Conservation (phyloP, 2,797 vertebrate species). For the Paguma larvata region DNA sequence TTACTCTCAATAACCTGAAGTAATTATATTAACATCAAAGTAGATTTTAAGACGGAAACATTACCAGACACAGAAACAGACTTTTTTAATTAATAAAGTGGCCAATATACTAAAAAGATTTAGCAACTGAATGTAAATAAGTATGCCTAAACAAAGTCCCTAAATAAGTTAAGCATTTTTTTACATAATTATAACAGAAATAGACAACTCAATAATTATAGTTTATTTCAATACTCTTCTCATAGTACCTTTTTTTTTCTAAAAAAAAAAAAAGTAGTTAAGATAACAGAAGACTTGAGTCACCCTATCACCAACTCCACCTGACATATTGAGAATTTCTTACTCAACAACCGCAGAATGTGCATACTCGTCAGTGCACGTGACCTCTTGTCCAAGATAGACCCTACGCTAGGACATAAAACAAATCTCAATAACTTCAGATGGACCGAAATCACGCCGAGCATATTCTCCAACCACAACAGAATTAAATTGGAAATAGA, state of each 20-base stretch:
- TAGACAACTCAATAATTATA: not conserved
- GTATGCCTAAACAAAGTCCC: not conserved
- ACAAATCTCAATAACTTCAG: not conserved
- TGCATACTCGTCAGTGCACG: not conserved
- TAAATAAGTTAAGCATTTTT: not conserved
- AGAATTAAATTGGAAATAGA: constrained; percentile 44
- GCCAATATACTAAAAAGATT: not conserved
- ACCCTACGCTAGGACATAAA: not conserved
- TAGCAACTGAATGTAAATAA: not conserved
- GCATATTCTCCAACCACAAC: not conserved
- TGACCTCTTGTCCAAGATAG: not conserved
- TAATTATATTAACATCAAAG: not conserved
- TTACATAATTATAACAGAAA: not conserved
- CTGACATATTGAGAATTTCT: not conserved
- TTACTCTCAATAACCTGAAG: not conserved
- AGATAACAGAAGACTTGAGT: not conserved
- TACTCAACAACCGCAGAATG: not conserved
- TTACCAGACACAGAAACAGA: not conserved
- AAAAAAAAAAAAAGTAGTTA: not conserved
- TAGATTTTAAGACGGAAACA: not conserved
- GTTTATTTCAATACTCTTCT: not conserved
- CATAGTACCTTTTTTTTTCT: not conserved
- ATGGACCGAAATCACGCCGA: not conserved
- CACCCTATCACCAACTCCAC: not conserved
- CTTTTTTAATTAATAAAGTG: not conserved